A percentile compares a stretch with the other conserved stretches of the same genome.
Conservation (phyloP, 2,888 invertebrate genomes). For the Aporophyla lueneburgensis region DNA sequence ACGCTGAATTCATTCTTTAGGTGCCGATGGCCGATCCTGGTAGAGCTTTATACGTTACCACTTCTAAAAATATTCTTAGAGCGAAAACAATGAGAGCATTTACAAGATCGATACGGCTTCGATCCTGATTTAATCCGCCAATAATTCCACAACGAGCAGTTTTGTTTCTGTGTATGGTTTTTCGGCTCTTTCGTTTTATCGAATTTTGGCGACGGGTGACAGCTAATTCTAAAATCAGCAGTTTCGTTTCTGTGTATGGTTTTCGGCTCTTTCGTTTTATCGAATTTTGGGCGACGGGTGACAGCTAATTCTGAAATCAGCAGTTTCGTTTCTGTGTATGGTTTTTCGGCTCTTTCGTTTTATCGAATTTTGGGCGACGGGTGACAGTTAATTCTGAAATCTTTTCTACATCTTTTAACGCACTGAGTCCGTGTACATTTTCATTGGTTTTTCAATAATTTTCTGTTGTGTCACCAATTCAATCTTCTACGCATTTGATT, state of each 20-base stretch:
- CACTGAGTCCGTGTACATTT: not conserved
- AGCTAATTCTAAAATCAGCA: not conserved
- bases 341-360: not conserved
- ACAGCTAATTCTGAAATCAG: not conserved
- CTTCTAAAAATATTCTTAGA: slow-evolving; percentile 54
- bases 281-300: not conserved
- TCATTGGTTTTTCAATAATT: slow-evolving; percentile 18
- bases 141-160: not conserved
- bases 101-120: slow-evolving; percentile 27
- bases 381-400: not conserved
- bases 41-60: slow-evolving; percentile 41
- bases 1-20: slow-evolving; percentile 34
- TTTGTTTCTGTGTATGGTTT: not conserved
- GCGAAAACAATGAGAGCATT: slow-evolving; percentile 46
- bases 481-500: slow-evolving; percentile 42
- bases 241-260: slow-evolving; percentile 1
- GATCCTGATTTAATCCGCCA: slow-evolving; percentile 29
- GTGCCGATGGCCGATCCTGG: slow-evolving; percentile 42
- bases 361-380: not conserved
- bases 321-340: not conserved
- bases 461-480: slow-evolving; percentile 29
- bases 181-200: not conserved
- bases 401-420: not conserved
- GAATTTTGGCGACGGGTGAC: not conserved
- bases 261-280: not conserved